These are phyloP conservation scores for Tetragonula carbonaria DNA, from an alignment of 2,888 invertebrate genomes.

Conservation along the genomic window DNA sequence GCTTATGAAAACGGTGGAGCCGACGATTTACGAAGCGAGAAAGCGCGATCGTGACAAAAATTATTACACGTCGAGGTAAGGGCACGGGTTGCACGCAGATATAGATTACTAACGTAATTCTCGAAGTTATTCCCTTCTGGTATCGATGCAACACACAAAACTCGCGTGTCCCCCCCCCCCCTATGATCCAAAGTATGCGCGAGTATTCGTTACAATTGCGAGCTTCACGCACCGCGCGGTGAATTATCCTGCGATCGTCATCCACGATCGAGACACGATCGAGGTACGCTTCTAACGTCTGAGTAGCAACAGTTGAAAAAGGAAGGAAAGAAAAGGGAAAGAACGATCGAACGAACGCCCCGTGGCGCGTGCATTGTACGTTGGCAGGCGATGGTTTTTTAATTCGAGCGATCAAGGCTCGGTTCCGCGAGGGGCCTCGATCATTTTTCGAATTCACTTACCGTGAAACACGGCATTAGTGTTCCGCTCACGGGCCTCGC, in stretches of 20 bases:
- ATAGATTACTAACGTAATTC: not conserved
- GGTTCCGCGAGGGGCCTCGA: constrained; percentile 42
- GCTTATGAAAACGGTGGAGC: constrained; percentile 31
- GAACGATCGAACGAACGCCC: constrained; percentile 31
- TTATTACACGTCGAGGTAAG: not conserved
- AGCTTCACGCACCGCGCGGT: constrained; percentile 12
- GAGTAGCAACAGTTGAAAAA: not conserved
- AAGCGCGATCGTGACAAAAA: not conserved
- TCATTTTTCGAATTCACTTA: constrained; percentile 65
- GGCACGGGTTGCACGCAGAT: not conserved
- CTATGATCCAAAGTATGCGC: not conserved
- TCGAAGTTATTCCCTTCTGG: not conserved
- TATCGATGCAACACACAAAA: not conserved
- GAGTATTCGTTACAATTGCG: not conserved
- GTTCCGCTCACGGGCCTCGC: constrained; percentile 33
- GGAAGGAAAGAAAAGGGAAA: not conserved
- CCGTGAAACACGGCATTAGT: constrained; percentile 58
- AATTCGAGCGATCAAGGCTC: constrained; percentile 50
- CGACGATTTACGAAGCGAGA: constrained; percentile 4
- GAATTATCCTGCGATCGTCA: constrained; percentile 13
- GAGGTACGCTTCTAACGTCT: not conserved
- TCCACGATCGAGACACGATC: not conserved
- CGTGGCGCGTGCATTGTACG: constrained; percentile 45
- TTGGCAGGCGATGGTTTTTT: constrained; percentile 40
- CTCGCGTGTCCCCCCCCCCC: not conserved